Evolutionary conservation across 23 tunicate genomes (phyloP).

Genomic region (Ascidia mentula): DNA sequence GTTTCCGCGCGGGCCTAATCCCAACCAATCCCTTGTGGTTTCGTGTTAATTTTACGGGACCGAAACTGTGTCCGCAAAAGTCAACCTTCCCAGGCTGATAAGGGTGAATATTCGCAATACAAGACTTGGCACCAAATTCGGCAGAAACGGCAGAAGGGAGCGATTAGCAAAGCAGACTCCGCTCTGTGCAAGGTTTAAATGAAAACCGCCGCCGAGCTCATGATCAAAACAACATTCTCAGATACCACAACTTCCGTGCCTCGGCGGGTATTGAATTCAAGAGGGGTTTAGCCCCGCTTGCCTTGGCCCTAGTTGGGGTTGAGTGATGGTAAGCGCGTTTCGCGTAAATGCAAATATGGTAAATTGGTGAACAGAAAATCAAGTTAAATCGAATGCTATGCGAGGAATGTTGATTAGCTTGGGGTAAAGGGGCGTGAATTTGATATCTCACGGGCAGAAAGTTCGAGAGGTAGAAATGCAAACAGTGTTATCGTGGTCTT

Average conservation of each 20-base stretch:
- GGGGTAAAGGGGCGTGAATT: neutral
- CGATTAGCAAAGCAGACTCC: neutral
- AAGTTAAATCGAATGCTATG: neutral
- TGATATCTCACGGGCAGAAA: neutral
- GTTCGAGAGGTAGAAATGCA: neutral
- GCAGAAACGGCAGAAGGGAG: neutral
- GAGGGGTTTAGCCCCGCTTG: neutral
- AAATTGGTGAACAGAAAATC: neutral
- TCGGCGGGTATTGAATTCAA: neutral
- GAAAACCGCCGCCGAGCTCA: neutral
- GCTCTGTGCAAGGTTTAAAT: neutral
- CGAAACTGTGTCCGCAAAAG: no score
- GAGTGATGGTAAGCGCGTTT: neutral
- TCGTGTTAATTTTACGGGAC: no score
- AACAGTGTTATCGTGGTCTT: neutral
- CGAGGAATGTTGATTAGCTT: neutral
- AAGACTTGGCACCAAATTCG: neutral
- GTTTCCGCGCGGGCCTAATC: no score
- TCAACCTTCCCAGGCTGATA: neutral
- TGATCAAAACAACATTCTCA: conserved; percentile 5
- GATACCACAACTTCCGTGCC: neutral
- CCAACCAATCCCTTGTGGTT: no score
- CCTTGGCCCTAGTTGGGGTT: neutral
- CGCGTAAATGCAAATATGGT: neutral
- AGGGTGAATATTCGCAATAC: neutral